Conservation (phyloP, 2,797 vertebrate genomes). For the Catostomus latipinnis region DNA sequence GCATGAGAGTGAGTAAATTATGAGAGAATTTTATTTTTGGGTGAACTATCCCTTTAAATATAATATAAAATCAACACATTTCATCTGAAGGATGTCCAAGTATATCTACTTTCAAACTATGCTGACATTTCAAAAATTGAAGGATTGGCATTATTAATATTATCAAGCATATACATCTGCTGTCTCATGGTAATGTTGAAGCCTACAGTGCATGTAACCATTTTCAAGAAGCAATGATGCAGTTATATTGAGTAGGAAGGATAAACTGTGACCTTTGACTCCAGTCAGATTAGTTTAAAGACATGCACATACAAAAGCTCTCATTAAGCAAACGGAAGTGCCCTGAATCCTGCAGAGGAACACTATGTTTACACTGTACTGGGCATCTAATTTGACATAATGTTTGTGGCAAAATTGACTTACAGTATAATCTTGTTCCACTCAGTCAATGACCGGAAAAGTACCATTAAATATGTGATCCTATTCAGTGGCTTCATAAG, state of each 20-base stretch:
- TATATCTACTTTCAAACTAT: background rate
- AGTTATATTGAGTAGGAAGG: background rate
- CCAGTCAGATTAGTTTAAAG: slow-evolving; percentile 9
- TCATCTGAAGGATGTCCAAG: background rate
- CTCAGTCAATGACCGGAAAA: background rate
- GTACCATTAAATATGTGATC: background rate
- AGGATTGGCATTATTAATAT: background rate
- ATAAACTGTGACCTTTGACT: slow-evolving; percentile 13
- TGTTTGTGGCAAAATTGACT: background rate
- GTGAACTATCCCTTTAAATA: background rate
- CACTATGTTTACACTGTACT: background rate
- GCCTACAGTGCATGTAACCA: background rate
- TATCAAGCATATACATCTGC: background rate
- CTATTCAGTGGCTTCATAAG: background rate
- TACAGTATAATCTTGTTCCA: background rate
- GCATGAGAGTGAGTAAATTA: too few species aligned
- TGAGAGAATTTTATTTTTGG: too few species aligned
- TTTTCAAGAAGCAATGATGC: background rate
- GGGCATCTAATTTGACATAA: background rate
- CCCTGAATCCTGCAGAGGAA: slow-evolving; percentile 4
- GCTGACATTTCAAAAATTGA: background rate
- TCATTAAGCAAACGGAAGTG: slow-evolving; percentile 10
- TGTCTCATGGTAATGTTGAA: background rate
- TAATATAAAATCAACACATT: background rate
- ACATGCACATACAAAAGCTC: background rate